Percentiles rank a stretch among this genome's conserved stretches.
Conservation (phyloP, 2,888 invertebrate species). For the Diploptera punctata region DNA sequence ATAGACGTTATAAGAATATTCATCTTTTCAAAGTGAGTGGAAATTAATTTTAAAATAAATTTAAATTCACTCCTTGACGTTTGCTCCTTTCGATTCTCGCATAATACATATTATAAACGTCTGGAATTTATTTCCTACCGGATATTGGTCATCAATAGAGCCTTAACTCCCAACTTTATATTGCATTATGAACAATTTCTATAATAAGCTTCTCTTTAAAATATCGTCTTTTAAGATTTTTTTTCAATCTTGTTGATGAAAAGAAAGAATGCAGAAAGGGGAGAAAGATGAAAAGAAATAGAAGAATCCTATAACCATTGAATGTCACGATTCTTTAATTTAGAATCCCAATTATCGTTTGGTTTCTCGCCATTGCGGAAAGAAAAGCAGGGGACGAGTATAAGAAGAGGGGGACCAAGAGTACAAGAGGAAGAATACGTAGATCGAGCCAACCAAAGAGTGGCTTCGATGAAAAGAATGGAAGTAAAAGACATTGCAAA, state of each 20-base stretch:
- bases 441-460: conserved; percentile 45
- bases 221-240: no score
- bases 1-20: no score
- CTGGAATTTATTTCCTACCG: no score
- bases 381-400: conserved; percentile 43
- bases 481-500: conserved; percentile 30
- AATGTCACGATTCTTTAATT: conserved; percentile 41
- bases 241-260: neutral
- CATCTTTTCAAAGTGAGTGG: no score
- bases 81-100: no score
- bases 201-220: no score
- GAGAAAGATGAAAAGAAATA: neutral
- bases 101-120: no score
- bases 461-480: conserved; percentile 32
- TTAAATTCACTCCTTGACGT: no score
- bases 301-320: conserved; percentile 34
- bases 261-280: neutral
- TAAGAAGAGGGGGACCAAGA: conserved; percentile 40
- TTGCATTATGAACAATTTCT: no score
- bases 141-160: no score
- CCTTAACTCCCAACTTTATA: no score
- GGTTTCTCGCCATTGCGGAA: conserved; percentile 39
- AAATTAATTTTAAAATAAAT: no score
- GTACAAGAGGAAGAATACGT: conserved; percentile 37
- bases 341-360: conserved; percentile 43